Percentiles rank a stretch among this genome's conserved stretches.
Evolutionary conservation across 2,113 vertebrate species (phyloP).

Genomic region (Nothoprocta perdicaria): DNA sequence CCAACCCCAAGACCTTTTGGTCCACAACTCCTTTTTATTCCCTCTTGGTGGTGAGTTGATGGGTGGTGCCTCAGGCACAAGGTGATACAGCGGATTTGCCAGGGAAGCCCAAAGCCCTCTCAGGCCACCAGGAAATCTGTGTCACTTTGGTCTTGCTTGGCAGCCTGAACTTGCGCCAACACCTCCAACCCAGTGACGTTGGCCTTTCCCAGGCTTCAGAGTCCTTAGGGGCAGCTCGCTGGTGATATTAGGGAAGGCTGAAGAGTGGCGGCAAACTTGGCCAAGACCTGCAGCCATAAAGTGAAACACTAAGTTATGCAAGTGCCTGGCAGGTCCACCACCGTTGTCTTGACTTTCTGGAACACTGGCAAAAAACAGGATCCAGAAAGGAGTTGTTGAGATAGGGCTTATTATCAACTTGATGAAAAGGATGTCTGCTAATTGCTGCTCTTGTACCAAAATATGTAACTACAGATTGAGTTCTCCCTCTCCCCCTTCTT

Average conservation of each 20-base stretch:
- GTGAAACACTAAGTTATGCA: background rate
- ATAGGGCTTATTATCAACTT: background rate
- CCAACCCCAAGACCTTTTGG: background rate
- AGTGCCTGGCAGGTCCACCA: background rate
- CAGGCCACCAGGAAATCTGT: no score
- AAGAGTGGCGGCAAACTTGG: no score
- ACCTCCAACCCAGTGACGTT: no score
- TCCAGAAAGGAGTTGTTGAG: background rate
- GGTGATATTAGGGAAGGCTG: no score
- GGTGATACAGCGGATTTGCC: background rate
- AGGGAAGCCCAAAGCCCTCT: background rate
- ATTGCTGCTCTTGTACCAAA: background rate
- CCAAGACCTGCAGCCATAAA: background rate
- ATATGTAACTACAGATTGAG: background rate
- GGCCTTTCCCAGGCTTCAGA: no score
- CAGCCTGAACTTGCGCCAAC: no score
- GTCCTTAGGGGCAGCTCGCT: no score
- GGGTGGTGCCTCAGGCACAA: background rate
- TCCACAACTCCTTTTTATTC: background rate
- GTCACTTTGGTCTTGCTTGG: no score
- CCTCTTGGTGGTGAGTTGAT: background rate
- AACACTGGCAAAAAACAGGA: background rate
- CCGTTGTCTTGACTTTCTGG: fast-evolving
- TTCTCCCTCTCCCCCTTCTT: background rate
- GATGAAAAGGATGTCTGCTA: background rate